Evolutionary conservation across 2,113 vertebrate species (phyloP).

Genomic region (Rattus norvegicus): DNA sequence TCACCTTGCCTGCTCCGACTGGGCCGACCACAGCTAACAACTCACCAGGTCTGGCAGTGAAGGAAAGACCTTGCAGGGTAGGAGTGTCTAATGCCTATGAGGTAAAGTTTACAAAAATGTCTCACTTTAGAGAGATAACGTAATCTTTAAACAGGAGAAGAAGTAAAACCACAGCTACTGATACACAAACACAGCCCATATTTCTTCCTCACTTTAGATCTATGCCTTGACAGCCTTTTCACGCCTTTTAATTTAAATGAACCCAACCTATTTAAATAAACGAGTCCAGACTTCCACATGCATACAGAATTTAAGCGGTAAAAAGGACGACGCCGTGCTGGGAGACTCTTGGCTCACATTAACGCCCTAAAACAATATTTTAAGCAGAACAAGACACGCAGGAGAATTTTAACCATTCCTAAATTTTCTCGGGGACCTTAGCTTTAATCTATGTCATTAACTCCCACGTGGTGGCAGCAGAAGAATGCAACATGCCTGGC

Average conservation of each 20-base stretch:
- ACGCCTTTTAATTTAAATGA: not conserved
- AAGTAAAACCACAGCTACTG: not conserved
- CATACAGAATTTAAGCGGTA: not conserved
- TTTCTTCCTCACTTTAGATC: not conserved
- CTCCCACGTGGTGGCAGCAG: slow-evolving; percentile 85
- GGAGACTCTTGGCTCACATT: not conserved
- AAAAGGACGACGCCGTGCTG: not conserved
- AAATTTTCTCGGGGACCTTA: not conserved
- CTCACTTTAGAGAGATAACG: not conserved
- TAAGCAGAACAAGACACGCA: not conserved
- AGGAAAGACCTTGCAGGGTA: slow-evolving; percentile 91
- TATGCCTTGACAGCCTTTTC: not conserved
- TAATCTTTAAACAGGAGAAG: slow-evolving; percentile 23
- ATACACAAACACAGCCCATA: rapidly evolving
- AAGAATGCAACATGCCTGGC: not conserved
- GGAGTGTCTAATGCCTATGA: slow-evolving; percentile 89
- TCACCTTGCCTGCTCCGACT: slow-evolving; percentile 97
- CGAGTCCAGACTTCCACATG: not conserved
- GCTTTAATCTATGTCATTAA: not conserved
- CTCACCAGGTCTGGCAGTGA: slow-evolving; percentile 90
- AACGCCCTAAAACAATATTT: not conserved
- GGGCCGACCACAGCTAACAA: slow-evolving; percentile 95
- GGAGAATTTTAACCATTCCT: not conserved
- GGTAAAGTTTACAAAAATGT: slow-evolving; percentile 26
- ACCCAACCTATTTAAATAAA: not conserved